These are phyloP conservation scores for Ciconia boyciana DNA, from an alignment of 2,113 vertebrate species.

Conservation along the genomic window DNA sequence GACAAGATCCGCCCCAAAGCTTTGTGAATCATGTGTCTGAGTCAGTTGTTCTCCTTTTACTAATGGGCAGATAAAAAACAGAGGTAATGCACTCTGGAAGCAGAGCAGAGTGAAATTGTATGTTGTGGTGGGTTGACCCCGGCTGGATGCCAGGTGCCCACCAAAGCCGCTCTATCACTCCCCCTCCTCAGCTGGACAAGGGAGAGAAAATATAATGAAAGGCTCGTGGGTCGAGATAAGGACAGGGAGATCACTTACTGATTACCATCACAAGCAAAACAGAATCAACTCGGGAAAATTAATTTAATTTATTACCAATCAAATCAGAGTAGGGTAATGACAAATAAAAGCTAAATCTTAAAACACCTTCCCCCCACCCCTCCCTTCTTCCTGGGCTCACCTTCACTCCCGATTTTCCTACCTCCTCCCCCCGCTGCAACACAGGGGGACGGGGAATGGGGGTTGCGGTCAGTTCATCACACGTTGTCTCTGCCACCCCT, in stretches of 20 bases:
- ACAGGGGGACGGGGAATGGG: background rate
- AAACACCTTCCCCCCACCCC: background rate
- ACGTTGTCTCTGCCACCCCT: background rate
- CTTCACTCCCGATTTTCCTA: background rate
- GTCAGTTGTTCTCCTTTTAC: background rate
- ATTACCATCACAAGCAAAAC: background rate
- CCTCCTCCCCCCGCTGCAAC: fast-evolving
- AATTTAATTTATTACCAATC: background rate
- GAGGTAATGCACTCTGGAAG: background rate
- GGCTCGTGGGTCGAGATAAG: background rate
- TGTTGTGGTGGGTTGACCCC: background rate
- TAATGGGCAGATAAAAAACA: background rate
- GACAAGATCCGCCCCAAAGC: background rate
- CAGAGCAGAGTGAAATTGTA: background rate
- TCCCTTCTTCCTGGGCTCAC: background rate
- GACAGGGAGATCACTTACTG: background rate
- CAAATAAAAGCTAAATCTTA: background rate
- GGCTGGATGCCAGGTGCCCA: background rate
- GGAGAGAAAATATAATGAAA: background rate
- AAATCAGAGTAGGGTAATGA: background rate
- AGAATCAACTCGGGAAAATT: background rate
- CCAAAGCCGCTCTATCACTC: background rate
- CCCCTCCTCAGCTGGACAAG: background rate
- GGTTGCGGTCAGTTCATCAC: background rate
- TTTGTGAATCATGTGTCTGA: background rate